phyloP scores from a whole-genome alignment of 2,888 invertebrate species.

The Cantharis lateralis region DNA sequence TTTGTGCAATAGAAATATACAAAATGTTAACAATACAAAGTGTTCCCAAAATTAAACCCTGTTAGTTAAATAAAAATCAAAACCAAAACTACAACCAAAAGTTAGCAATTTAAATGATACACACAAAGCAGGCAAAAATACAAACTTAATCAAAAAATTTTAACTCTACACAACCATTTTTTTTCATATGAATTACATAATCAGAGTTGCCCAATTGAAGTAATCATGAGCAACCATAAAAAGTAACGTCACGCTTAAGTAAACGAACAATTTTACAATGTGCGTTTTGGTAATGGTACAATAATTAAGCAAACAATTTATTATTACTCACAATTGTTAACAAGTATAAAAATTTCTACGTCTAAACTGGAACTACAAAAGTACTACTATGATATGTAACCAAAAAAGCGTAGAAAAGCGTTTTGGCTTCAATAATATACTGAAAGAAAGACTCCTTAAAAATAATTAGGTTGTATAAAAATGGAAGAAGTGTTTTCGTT shows the following conservation, averaged over 20 bases:
- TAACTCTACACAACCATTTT: not conserved
- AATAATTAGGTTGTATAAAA: not conserved
- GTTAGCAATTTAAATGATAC: not conserved
- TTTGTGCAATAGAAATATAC: constrained; percentile 28
- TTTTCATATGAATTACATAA: not conserved
- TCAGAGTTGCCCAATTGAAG: not conserved
- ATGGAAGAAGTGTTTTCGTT: not conserved
- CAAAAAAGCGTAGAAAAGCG: not conserved
- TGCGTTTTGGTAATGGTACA: not conserved
- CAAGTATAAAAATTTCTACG: not conserved
- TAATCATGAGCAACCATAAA: not conserved
- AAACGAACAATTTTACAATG: not conserved
- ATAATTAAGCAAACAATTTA: not conserved
- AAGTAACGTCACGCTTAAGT: not conserved
- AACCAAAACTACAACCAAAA: constrained; percentile 4
- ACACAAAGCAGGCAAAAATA: not conserved
- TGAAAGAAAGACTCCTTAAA: not conserved
- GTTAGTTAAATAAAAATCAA: constrained; percentile 28
- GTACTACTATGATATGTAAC: not conserved
- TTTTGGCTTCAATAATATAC: not conserved
- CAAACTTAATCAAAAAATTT: not conserved
- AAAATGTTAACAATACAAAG: constrained; percentile 23
- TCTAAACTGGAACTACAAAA: not conserved
- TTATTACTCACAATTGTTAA: not conserved
- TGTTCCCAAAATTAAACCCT: constrained; percentile 27